Evolutionary conservation across 2,113 vertebrate genomes (phyloP).

Genomic region (Penelope pileata): DNA sequence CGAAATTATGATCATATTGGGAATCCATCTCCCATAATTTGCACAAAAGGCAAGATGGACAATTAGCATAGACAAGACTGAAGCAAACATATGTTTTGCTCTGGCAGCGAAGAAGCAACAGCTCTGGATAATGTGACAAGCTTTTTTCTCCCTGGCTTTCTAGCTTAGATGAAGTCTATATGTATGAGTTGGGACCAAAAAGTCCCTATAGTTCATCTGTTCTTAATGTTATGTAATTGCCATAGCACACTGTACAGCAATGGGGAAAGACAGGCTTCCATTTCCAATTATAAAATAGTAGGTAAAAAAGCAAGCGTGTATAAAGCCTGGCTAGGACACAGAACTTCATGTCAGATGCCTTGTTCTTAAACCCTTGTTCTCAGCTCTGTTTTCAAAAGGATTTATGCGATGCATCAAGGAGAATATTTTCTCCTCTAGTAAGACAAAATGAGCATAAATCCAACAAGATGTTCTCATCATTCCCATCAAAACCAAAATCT

Average conservation of each 20-base stretch:
- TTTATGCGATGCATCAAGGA: neutral
- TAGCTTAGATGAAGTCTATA: neutral
- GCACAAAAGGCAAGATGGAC: neutral
- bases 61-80: conserved; percentile 16
- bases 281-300: neutral
- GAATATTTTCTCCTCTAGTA: neutral
- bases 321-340: neutral
- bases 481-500: conserved; percentile 15
- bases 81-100: neutral
- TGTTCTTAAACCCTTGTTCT: neutral
- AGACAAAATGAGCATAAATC: neutral
- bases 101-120: neutral
- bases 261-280: neutral
- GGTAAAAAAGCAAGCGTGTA: neutral
- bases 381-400: neutral
- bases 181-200: neutral
- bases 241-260: neutral
- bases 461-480: neutral
- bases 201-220: neutral
- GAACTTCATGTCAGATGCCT: neutral
- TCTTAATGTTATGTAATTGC: neutral
- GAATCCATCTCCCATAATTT: neutral
- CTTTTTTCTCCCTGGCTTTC: neutral
- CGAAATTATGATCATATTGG: neutral
- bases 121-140: neutral